Evolutionary conservation across 2,797 vertebrate species (phyloP), one percentile per base, ranked within the genome.

Genomic region (Anabacerthia variegaticeps): DNA sequence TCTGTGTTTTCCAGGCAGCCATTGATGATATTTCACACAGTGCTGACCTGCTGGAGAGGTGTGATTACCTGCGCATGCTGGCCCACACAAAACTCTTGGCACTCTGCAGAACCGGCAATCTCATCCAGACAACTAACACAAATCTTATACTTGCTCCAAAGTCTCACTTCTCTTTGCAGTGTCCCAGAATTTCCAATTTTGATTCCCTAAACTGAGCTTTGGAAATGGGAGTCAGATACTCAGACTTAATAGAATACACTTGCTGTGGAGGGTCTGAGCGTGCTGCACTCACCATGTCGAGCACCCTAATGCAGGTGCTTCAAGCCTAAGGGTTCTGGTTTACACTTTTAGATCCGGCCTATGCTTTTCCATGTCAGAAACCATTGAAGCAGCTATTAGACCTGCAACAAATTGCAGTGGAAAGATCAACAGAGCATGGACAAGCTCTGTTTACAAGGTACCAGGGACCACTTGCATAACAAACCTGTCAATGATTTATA

Each of bases 401-500:
- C 73, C 68, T 71, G 80, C 80, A 93, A 87, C 86, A 96, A 88
- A 94, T 88, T 93, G 91, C 86, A 94, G 79, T 94, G 88, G 96
- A 97, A 97, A 97, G 96, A 95, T 97, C 93, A 97, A 93, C 96
- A 96, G 95, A 94, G 96, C 93, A 24, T 93, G 92, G 92, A 95
- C 96, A 95, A 95, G 92, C 92, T 97, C 44, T 94, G 68, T 88
- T 96, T 96, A 97, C 96, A 97, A 96, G 95, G 94, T 96, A 90
- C 79, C 66, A 76, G 91, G 79, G 93, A 88, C 74, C 68, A 79
- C 93, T 97, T 97, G 95, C 94, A 92, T 94, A 97, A 97, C 95
- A 96, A 92, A 74, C 15, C 95, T 97, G 97, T 98, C 93, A 98
- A 98, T 98, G 95, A 98, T 98, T 98, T 97, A 96, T 96, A 68